A percentile compares a stretch with the other conserved stretches of the same genome.
Conservation (phyloP, 2,797 vertebrate species). For the Sphaeramia orbicularis region DNA sequence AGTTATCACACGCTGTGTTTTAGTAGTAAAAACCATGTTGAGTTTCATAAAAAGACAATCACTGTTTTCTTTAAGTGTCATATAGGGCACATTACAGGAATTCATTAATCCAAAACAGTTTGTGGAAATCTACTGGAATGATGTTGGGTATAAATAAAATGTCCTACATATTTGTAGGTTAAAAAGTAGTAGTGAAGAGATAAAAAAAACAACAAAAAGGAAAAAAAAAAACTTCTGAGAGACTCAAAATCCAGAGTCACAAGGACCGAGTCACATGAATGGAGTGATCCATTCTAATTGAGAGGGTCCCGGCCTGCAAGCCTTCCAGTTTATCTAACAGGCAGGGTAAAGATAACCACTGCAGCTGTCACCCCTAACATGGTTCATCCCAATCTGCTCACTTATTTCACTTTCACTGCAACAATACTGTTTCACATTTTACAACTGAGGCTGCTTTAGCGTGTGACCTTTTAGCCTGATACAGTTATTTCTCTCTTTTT, state of each 20-base stretch:
- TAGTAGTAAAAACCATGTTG: constrained; percentile 76
- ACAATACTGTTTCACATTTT: constrained; percentile 75
- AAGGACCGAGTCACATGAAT: constrained; percentile 79
- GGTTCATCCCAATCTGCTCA: constrained; percentile 67
- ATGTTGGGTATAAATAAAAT: constrained; percentile 75
- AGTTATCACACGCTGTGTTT: constrained; percentile 82
- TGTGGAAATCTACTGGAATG: constrained; percentile 78
- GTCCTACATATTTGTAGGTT: constrained; percentile 68
- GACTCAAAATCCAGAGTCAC: constrained; percentile 75
- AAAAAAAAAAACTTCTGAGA: constrained; percentile 52
- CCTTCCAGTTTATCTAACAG: constrained; percentile 69
- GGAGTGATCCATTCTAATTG: constrained; percentile 75
- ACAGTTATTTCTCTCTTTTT: constrained; percentile 47
- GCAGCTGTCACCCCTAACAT: constrained; percentile 61
- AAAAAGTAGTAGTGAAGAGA: constrained; percentile 68
- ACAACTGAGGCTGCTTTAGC: constrained; percentile 48
- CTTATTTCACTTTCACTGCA: constrained; percentile 63
- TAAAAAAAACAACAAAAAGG: constrained; percentile 57
- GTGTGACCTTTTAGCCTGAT: constrained; percentile 55
- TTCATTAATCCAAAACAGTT: constrained; percentile 62
- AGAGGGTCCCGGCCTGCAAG: constrained; percentile 62
- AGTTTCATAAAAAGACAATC: constrained; percentile 64
- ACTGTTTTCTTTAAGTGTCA: constrained; percentile 69
- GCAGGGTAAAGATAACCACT: constrained; percentile 56
- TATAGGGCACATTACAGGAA: constrained; percentile 74